phyloP scores from a whole-genome alignment of 2,888 invertebrate species.

The Drosophila falleni region DNA sequence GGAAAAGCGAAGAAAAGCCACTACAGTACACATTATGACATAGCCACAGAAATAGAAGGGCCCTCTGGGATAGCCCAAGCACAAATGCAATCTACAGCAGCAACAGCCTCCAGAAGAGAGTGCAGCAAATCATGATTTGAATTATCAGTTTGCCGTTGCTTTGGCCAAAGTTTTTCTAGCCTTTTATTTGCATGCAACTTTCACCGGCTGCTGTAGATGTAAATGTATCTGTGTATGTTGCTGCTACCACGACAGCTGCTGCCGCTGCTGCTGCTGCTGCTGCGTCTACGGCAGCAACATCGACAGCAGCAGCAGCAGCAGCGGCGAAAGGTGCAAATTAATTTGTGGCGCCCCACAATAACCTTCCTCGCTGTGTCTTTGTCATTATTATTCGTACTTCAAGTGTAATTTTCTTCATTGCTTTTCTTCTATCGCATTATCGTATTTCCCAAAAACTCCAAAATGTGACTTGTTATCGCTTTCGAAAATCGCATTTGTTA shows the following conservation, averaged over 20 bases:
- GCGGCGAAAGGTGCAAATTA: constrained; percentile 80
- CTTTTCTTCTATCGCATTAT: constrained; percentile 46
- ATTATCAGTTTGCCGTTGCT: constrained; percentile 18
- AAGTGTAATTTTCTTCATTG: constrained; percentile 52
- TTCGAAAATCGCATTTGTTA: constrained; percentile 66
- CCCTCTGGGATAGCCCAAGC: constrained; percentile 7
- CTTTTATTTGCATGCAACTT: constrained; percentile 77
- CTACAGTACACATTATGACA: constrained; percentile 60
- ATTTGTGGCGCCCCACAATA: constrained; percentile 74
- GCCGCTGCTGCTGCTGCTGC: constrained; percentile 15
- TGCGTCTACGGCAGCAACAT: constrained; percentile 16
- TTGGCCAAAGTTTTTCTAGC: constrained; percentile 53
- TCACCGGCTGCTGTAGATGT: constrained; percentile 64
- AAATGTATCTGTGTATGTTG: constrained; percentile 38
- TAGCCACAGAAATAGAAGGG: constrained; percentile 32
- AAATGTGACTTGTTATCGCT: constrained; percentile 72
- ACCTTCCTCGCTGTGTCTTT: constrained; percentile 71
- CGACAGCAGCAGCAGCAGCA: constrained; percentile 9
- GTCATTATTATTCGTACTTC: constrained; percentile 46
- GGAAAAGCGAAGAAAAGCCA: constrained; percentile 42
- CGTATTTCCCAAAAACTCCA: constrained; percentile 37
- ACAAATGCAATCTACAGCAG: neutral
- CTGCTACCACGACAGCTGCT: constrained; percentile 22
- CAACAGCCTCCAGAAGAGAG: constrained; percentile 35
- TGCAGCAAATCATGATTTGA: constrained; percentile 47